These are phyloP conservation scores for Bovichtus variegatus DNA, from an alignment of 2,797 vertebrate genomes.

Conservation along the genomic window DNA sequence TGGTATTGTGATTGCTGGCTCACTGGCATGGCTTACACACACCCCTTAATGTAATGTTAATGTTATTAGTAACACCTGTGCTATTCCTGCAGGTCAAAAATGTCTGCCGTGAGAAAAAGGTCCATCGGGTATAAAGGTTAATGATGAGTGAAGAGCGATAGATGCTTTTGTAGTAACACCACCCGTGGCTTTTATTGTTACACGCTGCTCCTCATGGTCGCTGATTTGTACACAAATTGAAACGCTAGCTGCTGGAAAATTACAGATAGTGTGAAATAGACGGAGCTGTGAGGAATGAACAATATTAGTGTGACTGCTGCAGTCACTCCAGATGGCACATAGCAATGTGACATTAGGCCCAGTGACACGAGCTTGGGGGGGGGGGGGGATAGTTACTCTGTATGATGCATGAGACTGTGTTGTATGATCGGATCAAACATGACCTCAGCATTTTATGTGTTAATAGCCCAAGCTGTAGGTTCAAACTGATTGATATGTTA, in stretches of 20 bases:
- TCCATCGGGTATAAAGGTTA: conserved; percentile 64
- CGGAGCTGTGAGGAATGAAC: conserved; percentile 40
- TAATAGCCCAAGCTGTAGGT: conserved; percentile 49
- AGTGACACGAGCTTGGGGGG: conserved; percentile 19
- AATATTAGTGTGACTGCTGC: conserved; percentile 35
- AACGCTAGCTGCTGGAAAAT: conserved; percentile 55
- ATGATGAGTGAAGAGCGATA: conserved; percentile 45
- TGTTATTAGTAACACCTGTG: conserved; percentile 50
- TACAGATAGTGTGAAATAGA: conserved; percentile 43
- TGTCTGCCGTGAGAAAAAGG: conserved; percentile 46
- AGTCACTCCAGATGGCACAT: conserved; percentile 44
- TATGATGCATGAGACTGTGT: conserved; percentile 33
- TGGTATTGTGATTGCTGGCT: not conserved
- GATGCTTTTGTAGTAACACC: conserved; percentile 35
- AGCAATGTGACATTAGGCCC: conserved; percentile 40
- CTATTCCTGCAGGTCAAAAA: conserved; percentile 50
- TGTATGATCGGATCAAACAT: conserved; percentile 40
- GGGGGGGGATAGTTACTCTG: not conserved
- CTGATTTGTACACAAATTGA: conserved; percentile 62
- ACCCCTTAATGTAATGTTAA: conserved; percentile 43
- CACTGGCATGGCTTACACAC: conserved; percentile 2
- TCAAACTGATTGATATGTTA: conserved; percentile 62
- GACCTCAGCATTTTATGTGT: conserved; percentile 49
- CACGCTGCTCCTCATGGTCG: conserved; percentile 36
- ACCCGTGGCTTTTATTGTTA: conserved; percentile 53